A percentile compares a stretch with the other conserved stretches of the same genome.
phyloP scores from a whole-genome alignment of 2,113 vertebrate species.

The Motacilla alba region DNA sequence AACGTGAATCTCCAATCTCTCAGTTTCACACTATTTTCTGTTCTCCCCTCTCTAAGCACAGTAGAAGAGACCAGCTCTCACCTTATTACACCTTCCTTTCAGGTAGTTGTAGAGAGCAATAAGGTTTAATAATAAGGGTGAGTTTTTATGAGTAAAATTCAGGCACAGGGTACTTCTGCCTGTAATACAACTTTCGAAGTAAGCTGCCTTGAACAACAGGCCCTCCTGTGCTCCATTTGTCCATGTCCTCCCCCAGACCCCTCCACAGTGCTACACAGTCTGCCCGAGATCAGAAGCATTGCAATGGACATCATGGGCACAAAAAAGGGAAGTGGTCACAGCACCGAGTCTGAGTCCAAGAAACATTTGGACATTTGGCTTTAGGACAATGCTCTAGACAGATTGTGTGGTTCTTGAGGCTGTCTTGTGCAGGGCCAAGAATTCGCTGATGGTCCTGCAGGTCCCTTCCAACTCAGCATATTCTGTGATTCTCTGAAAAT shows the following conservation, averaged over 20 bases:
- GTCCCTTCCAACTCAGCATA: neutral
- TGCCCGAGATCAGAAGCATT: fast-evolving
- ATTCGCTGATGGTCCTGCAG: neutral
- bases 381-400: neutral
- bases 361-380: neutral
- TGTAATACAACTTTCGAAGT: fast-evolving
- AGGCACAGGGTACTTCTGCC: neutral
- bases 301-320: fast-evolving
- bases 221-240: fast-evolving
- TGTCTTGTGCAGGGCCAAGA: neutral
- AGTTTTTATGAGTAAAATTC: neutral
- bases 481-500: neutral
- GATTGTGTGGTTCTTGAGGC: neutral
- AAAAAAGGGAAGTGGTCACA: neutral
- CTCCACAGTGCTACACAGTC: fast-evolving
- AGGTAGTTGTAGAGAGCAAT: no score
- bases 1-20: neutral
- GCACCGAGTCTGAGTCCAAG: neutral
- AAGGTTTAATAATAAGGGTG: neutral
- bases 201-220: neutral
- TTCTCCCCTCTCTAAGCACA: neutral
- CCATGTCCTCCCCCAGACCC: fast-evolving
- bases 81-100: neutral
- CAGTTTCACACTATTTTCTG: neutral
- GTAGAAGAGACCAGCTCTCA: fast-evolving